These are phyloP conservation scores for Alloscopus bannaensis DNA, from an alignment of 2,888 invertebrate species.

Conservation along the genomic window DNA sequence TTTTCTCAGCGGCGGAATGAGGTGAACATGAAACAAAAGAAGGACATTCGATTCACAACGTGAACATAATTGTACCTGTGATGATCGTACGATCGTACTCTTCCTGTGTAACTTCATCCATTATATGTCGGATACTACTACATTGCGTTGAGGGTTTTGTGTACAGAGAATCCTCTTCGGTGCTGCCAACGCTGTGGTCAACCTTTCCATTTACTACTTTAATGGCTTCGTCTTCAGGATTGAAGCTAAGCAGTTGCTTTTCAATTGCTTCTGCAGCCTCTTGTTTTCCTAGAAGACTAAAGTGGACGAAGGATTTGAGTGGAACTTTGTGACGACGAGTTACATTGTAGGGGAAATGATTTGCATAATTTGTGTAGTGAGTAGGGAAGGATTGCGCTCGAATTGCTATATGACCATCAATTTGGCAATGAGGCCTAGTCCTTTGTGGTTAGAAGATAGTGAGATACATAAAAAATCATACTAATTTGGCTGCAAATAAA, in stretches of 20 bases:
- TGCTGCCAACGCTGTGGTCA: slow-evolving; percentile 40
- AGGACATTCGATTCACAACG: slow-evolving; percentile 48
- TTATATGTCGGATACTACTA: slow-evolving; percentile 27
- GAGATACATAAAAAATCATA: too few species aligned
- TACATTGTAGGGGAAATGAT: too few species aligned
- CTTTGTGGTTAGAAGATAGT: too few species aligned
- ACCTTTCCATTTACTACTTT: slow-evolving; percentile 49
- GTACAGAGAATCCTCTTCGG: slow-evolving; percentile 40
- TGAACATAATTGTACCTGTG: slow-evolving; percentile 51
- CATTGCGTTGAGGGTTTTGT: slow-evolving; percentile 10
- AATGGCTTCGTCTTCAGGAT: slow-evolving; percentile 39
- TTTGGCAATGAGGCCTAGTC: too few species aligned
- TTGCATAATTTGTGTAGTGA: too few species aligned
- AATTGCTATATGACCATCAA: too few species aligned
- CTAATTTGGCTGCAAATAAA: too few species aligned
- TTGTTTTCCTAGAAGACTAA: not conserved
- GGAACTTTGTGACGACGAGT: too few species aligned
- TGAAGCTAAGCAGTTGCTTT: slow-evolving; percentile 37
- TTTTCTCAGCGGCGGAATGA: slow-evolving; percentile 34
- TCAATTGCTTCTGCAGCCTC: not conserved
- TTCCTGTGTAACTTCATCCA: slow-evolving; percentile 48
- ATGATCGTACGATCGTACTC: slow-evolving; percentile 43
- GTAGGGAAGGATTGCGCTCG: too few species aligned
- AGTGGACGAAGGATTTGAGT: slow-evolving; percentile 1
- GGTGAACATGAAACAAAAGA: slow-evolving; percentile 35